Base-by-base conservation (phyloP, 1,140 invertebrate genomes). In the Neuroterus valhalla region DNA sequence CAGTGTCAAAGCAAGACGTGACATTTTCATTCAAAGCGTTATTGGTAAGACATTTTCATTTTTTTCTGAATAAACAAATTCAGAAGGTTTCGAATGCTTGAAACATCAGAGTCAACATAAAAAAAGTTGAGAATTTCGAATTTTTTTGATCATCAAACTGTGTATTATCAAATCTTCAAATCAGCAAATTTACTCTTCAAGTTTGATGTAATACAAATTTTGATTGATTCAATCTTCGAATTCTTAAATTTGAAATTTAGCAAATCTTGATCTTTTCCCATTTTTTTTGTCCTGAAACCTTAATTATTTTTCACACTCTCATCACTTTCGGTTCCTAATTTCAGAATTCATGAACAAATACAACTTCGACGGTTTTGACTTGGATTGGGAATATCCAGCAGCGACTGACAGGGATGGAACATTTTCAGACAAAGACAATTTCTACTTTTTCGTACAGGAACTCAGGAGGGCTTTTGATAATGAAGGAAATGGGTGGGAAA, bases 361-460 rank as follows among this genome's bases (percentile, higher is more conserved):
- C 79, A 87, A 92, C 11, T 96, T 96, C 75, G 95, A 96, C 84
- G 95, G 95, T 8, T 94, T 96, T 74, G 96, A 96, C 83, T 89
- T 96, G 75, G 96, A 96, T 81, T 96, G 95, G 95, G 94, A 96
- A 87, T 96, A 96, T 83, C 96, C 96, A 1, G 96, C 94, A 3
- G 96, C 96, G 0, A 92, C 95, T 0, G 96, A 97, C 86, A 91
- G 96, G 17, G 95, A 95, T n/a, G 96, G 96, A 44, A 93, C 91
- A 62, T 96, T 93, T 82, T 93, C 93, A 2, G 96, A 97, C 87
- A 97, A 96, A 86, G 94, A 96, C 75, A 92, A 91, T 45, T 96
- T 96, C 89, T 91, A 95, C n/a, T 96, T 93, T 82, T 94, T 96
- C 52, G 95, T 97, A 1, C 93, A 96, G 82, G 96, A 97, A 84